Conservation (phyloP, 2,888 invertebrate species). For the Meteorus cinctellus region DNA sequence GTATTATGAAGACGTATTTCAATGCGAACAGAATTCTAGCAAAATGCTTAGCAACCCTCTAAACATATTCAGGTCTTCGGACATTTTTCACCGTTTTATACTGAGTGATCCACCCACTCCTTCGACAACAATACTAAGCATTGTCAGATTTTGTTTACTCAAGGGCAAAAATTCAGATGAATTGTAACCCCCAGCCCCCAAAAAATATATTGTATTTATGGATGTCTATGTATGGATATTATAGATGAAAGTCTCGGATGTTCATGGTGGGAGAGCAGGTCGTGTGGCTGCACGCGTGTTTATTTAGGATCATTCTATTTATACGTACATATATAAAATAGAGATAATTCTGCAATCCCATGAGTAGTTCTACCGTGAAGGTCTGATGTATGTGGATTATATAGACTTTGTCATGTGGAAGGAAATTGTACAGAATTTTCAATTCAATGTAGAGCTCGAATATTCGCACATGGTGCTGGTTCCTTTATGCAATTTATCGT, state of each 20-base stretch:
- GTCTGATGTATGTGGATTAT: constrained; percentile 47
- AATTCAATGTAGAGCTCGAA: constrained; percentile 2
- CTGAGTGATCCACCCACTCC: not conserved
- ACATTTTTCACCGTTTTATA: not conserved
- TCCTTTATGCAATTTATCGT: not conserved
- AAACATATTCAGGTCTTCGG: not conserved
- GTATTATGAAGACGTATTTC: not conserved
- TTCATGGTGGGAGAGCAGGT: constrained; percentile 60
- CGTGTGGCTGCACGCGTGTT: constrained; percentile 69
- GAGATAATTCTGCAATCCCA: constrained; percentile 54
- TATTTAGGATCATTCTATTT: constrained; percentile 68
- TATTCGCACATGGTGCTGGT: not conserved
- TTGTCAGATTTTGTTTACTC: constrained; percentile 64
- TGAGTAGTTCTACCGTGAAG: constrained; percentile 37
- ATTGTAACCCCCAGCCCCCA: constrained; percentile 43
- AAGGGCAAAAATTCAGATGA: constrained; percentile 56
- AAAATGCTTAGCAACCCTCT: not conserved
- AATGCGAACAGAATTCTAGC: not conserved
- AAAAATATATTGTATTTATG: constrained; percentile 10
- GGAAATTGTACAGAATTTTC: constrained; percentile 13
- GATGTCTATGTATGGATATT: not conserved
- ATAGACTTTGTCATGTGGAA: constrained; percentile 26
- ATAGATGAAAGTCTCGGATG: not conserved
- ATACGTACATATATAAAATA: constrained; percentile 28
- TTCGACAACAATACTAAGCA: constrained; percentile 40